Evolutionary conservation across 2,797 vertebrate species (phyloP).

Genomic region (Mallotus villosus): DNA sequence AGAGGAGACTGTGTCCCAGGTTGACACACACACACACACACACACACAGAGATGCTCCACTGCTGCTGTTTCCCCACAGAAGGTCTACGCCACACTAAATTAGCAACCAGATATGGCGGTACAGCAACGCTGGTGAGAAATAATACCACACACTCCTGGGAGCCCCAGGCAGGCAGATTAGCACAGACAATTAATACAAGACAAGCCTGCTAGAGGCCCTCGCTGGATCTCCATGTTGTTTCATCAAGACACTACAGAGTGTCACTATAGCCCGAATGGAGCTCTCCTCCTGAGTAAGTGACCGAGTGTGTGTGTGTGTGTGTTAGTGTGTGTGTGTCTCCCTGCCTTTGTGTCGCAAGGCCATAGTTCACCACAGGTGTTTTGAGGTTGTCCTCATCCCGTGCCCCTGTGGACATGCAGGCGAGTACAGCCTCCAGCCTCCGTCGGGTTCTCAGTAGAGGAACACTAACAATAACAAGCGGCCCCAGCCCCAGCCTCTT

Average conservation of each 20-base stretch:
- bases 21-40: conserved; percentile 41
- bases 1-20: conserved; percentile 49
- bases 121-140: conserved; percentile 50
- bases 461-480: not conserved
- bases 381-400: conserved; percentile 12
- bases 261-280: conserved; percentile 7
- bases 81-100: conserved; percentile 59
- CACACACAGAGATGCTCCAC: not conserved
- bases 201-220: conserved; percentile 24
- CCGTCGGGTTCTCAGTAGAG: not conserved
- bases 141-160: conserved; percentile 59
- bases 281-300: conserved; percentile 24
- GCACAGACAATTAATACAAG: conserved; percentile 58
- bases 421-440: not conserved
- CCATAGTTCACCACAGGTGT: conserved; percentile 20
- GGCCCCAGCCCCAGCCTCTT: not conserved
- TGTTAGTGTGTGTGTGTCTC: conserved; percentile 9
- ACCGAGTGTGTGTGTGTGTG: conserved; percentile 8
- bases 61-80: conserved; percentile 51
- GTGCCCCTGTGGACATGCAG: conserved; percentile 3
- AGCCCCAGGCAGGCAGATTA: conserved; percentile 65
- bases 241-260: conserved; percentile 8
- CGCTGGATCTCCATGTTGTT: conserved; percentile 12
- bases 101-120: conserved; percentile 65
- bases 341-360: not conserved